Conservation (phyloP, 2,797 vertebrate species). For the Mormyrus proboscirostris region DNA sequence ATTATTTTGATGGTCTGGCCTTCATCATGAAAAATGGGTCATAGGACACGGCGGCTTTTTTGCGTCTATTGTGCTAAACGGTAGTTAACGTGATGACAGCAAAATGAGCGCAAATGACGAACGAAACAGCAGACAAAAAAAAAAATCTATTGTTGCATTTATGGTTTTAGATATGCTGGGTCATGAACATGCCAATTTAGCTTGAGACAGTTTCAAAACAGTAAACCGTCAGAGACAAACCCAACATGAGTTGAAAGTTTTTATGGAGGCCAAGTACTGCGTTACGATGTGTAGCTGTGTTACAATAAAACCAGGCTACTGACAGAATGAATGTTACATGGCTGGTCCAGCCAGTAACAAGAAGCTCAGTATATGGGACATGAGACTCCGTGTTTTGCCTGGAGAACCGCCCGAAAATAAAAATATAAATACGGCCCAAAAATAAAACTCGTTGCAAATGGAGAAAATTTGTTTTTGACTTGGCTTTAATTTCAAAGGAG, state of each 20-base stretch:
- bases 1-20: not conserved
- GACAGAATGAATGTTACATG: constrained; percentile 34
- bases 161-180: not conserved
- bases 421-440: not conserved
- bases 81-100: not conserved
- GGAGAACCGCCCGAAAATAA: constrained; percentile 18
- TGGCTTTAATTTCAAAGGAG: not conserved
- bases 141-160: not conserved
- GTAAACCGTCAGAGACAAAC: not conserved
- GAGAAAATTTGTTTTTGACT: not conserved
- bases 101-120: not conserved
- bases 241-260: not conserved
- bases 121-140: not conserved
- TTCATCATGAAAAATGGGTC: not conserved
- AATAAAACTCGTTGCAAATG: not conserved
- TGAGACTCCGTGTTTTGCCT: constrained; percentile 28
- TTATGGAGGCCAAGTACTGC: not conserved
- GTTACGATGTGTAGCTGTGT: constrained; percentile 21
- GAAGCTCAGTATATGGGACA: constrained; percentile 23
- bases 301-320: constrained; percentile 30
- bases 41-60: not conserved
- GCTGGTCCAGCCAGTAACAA: constrained; percentile 29
- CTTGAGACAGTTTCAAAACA: constrained; percentile 3
- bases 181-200: not conserved
- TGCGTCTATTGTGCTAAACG: not conserved